These are phyloP conservation scores for Darevskia nairensis DNA, from an alignment of 2,797 vertebrate species.

Conservation along the genomic window DNA sequence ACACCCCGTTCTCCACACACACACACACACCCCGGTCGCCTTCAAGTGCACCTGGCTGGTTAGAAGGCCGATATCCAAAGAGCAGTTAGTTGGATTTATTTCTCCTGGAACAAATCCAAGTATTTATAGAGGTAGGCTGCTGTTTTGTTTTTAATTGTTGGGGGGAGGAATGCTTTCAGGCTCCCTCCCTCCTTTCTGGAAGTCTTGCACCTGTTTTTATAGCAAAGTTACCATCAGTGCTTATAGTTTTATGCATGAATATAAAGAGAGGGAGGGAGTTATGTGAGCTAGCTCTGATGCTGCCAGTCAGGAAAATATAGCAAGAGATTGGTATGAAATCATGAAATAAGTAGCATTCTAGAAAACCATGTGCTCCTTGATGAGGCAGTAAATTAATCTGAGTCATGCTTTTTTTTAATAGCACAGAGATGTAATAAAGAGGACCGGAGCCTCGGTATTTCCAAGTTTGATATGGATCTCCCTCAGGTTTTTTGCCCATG, in stretches of 20 bases:
- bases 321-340: constrained; percentile 48
- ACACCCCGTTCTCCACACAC: too few species aligned
- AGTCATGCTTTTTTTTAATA: constrained; percentile 39
- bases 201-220: constrained; percentile 56
- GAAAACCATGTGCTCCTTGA: constrained; percentile 31
- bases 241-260: too few species aligned
- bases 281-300: constrained; percentile 36
- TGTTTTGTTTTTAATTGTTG: constrained; percentile 37
- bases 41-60: constrained; percentile 23
- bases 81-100: constrained; percentile 36
- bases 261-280: too few species aligned
- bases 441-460: constrained; percentile 8
- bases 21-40: neutral
- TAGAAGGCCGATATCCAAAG: neutral
- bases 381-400: constrained; percentile 4
- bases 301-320: constrained; percentile 37
- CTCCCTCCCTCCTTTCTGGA: constrained; percentile 41
- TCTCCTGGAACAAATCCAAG: constrained; percentile 40
- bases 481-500: neutral
- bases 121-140: constrained; percentile 40
- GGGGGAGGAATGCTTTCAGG: constrained; percentile 24
- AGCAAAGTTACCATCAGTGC: constrained; percentile 6
- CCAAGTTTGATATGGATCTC: constrained; percentile 1
- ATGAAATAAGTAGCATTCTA: constrained; percentile 43
- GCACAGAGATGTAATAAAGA: constrained; percentile 45